These are phyloP conservation scores for Steatornis caripensis DNA, from an alignment of 2,113 vertebrate genomes.

Conservation along the genomic window DNA sequence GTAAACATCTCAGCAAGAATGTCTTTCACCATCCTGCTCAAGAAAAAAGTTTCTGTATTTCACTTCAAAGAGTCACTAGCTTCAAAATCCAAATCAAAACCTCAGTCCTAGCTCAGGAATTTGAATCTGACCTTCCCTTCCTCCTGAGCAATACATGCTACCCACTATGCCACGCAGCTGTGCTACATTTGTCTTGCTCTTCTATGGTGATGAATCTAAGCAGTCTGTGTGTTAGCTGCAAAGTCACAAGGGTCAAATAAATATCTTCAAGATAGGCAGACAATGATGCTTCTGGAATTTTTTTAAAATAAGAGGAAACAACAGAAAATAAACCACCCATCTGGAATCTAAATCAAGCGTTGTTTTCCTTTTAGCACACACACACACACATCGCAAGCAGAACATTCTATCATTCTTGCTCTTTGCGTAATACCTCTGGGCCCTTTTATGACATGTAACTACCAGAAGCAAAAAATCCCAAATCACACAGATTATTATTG, in stretches of 20 bases:
- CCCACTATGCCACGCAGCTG: not conserved
- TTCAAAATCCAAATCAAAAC: not conserved
- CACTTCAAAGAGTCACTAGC: not conserved
- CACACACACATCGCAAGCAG: not conserved
- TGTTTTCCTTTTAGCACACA: constrained; percentile 4
- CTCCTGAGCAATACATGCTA: not conserved
- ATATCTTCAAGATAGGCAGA: constrained; percentile 12
- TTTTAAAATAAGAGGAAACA: constrained; percentile 26
- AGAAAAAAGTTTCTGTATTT: not conserved
- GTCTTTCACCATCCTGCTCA: not conserved
- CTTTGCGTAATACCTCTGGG: not conserved
- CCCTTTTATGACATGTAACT: constrained; percentile 10
- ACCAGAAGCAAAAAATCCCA: constrained; percentile 48
- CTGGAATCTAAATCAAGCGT: constrained; percentile 28
- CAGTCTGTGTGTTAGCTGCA: not conserved
- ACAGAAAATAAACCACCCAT: constrained; percentile 8
- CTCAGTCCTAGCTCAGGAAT: not conserved
- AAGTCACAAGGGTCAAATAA: constrained; percentile 12
- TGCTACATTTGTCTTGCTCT: not conserved
- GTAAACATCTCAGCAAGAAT: not conserved
- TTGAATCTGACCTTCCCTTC: not conserved
- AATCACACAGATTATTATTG: constrained; percentile 46
- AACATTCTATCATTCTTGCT: not conserved
- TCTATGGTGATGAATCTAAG: not conserved
- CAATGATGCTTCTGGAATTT: not conserved